These are phyloP conservation scores for Catamblyrhynchus diadema DNA, from an alignment of 2,797 vertebrate species.

Conservation along the genomic window DNA sequence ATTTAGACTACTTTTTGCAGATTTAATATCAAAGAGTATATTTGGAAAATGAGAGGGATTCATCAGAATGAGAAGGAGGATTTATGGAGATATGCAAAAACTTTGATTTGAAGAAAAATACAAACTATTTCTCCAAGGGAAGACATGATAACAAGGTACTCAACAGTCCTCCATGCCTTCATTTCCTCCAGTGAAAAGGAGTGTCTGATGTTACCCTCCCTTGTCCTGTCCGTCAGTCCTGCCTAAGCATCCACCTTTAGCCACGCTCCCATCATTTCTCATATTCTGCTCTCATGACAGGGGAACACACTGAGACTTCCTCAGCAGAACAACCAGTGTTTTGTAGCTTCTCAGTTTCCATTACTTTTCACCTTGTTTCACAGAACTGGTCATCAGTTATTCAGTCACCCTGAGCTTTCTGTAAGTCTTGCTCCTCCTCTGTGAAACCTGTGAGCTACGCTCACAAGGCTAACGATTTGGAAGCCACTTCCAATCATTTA, in stretches of 20 bases:
- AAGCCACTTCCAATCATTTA: not conserved
- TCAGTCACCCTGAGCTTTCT: not conserved
- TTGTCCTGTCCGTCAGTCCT: not conserved
- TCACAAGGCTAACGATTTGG: not conserved
- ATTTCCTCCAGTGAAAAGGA: not conserved
- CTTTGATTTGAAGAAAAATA: not conserved
- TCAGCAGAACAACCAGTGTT: not conserved
- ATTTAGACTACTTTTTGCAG: not conserved
- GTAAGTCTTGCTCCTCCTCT: not conserved
- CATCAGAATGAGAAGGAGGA: not conserved
- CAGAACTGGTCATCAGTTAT: not conserved
- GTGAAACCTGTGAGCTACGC: not conserved
- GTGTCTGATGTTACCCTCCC: not conserved
- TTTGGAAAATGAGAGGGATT: not conserved
- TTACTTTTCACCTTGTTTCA: not conserved
- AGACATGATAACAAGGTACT: not conserved
- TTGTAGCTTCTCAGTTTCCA: not conserved
- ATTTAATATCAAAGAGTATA: not conserved
- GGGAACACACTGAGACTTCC: not conserved
- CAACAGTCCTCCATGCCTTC: not conserved
- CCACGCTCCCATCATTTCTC: not conserved
- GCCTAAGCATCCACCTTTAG: not conserved
- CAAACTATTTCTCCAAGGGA: not conserved
- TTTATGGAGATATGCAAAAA: not conserved
- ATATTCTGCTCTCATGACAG: not conserved